phyloP scores from a whole-genome alignment of 2,113 vertebrate species.

The Okapia johnstoni region DNA sequence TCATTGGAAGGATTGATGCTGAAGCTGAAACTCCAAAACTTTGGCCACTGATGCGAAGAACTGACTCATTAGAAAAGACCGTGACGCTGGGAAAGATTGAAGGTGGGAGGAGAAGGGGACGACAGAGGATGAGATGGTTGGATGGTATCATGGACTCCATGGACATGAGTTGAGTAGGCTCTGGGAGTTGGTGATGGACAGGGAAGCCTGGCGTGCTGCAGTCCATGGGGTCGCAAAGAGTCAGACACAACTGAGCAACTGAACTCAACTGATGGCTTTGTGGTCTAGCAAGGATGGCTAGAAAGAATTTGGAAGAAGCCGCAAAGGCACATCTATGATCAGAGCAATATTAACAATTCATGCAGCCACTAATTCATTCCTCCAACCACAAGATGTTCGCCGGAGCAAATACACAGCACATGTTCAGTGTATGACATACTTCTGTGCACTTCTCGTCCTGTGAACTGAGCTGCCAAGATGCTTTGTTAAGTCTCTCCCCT shows the following conservation, averaged over 20 bases:
- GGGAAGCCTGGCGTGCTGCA: background rate
- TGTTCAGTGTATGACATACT: background rate
- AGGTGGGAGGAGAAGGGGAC: background rate
- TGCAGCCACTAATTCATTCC: background rate
- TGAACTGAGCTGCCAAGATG: background rate
- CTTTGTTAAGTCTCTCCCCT: background rate
- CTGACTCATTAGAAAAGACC: background rate
- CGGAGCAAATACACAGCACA: accelerated
- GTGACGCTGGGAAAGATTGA: background rate
- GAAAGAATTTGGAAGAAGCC: background rate
- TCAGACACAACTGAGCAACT: background rate
- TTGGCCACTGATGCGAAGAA: background rate
- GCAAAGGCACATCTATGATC: background rate
- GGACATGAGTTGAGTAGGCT: background rate
- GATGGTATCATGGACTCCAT: background rate
- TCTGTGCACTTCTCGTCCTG: background rate
- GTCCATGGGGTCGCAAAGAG: background rate
- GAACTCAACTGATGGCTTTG: background rate
- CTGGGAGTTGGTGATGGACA: background rate
- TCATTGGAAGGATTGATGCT: background rate
- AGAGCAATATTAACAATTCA: background rate
- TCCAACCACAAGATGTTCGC: too few relatives aligned
- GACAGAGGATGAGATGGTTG: background rate
- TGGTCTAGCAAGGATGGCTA: background rate
- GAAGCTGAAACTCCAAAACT: background rate